These are phyloP conservation scores for Setophaga coronata DNA, from an alignment of 2,113 vertebrate species.

Conservation along the genomic window DNA sequence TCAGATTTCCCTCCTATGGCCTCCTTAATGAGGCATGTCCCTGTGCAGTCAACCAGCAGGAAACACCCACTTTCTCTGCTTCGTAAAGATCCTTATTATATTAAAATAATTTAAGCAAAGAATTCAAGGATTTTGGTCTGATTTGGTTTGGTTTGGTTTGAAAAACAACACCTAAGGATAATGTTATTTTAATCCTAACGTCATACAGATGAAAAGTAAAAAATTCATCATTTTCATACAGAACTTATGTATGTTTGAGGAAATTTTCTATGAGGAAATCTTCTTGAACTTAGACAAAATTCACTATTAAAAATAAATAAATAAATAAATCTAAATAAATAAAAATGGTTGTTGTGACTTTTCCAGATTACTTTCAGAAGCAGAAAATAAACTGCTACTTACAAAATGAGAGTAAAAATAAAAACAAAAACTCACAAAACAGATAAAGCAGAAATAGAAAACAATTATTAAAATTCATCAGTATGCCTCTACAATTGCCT, in stretches of 20 bases:
- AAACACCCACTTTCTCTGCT: background rate
- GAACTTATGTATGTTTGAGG: rapidly evolving
- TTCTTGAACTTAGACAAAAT: background rate
- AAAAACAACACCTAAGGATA: background rate
- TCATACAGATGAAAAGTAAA: background rate
- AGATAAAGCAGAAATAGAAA: background rate
- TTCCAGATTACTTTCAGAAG: background rate
- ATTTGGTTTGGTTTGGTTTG: background rate
- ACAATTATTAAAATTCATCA: background rate
- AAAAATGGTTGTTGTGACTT: background rate
- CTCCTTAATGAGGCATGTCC: background rate
- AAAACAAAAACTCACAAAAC: background rate
- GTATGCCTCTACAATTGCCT: background rate
- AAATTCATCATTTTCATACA: background rate
- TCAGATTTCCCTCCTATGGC: background rate
- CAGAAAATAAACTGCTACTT: background rate
- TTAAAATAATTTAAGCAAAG: constrained; percentile 31
- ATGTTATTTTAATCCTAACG: background rate
- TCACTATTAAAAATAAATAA: background rate
- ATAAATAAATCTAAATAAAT: background rate
- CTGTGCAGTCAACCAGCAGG: background rate
- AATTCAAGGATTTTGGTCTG: background rate
- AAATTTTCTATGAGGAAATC: background rate
- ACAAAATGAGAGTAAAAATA: background rate
- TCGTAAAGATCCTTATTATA: background rate